Evolutionary conservation across 2,888 invertebrate genomes (phyloP), one percentile per base, ranked within the genome.

Genomic region (Anorthoa munda): DNA sequence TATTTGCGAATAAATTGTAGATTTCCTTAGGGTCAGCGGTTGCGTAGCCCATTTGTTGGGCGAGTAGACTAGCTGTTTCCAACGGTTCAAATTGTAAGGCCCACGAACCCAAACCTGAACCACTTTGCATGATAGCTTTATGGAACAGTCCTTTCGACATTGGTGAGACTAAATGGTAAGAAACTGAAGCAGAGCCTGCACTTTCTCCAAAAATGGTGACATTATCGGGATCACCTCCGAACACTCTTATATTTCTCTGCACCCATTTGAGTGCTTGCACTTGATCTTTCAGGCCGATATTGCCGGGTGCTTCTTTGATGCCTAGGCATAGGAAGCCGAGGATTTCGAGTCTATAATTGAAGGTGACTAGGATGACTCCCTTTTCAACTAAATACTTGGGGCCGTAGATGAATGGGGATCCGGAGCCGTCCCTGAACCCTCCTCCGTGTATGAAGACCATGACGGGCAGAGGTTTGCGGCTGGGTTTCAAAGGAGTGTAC

Each of bases 381-480:
- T 95, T 92, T 74, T 87, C 89, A 2, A 94, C 79, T 26, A 96
- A 85, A 74, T 93, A 93, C 53, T 94, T 92, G 0, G 96, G 94
- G 18, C 95, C 95, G 67, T 96, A 96, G 13, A 96, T 73, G 51
- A 92, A 91, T 2, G 93, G 93, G 0, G 94, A 92, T 2, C 93
- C 93, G 0, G 95, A 95, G 0, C 96, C 96, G 39, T 94, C 94
- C 39, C 94, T 86, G 79, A 94, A 96, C 0, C 95, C 96, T 23
- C 96, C 96, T 21, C 96, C 96, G 58, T 96, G 96, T 79, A 96
- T 93, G 82, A 93, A 96, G 1, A 95, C 92, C 94, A 96, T 95
- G 50, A 96, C 96, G 4, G 96, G 95, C 1, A 89, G 88, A 0
- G 85, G 87, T 4, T 85, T 55, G 9, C 74, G 53, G 7, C 75